phyloP scores from a whole-genome alignment of 2,797 vertebrate species.

The Enteromius argenteus region DNA sequence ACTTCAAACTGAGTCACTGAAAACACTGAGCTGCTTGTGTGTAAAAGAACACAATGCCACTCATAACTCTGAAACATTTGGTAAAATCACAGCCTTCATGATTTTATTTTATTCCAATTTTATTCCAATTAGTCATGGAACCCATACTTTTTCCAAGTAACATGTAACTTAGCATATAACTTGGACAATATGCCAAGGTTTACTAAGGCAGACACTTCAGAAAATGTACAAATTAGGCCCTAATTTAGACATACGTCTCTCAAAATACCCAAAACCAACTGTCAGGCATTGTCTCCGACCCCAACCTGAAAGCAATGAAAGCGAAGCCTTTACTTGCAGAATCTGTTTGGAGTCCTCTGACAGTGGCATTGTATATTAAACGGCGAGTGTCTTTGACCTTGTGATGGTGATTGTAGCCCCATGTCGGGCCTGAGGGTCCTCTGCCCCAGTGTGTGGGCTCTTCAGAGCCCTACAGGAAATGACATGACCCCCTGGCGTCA shows the following conservation, averaged over 20 bases:
- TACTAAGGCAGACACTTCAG: background rate
- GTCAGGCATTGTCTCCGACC: conserved; percentile 2
- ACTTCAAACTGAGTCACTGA: background rate
- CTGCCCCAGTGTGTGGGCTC: conserved; percentile 54
- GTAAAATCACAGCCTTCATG: background rate
- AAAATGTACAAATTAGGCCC: background rate
- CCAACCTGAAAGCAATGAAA: background rate
- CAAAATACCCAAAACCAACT: conserved; percentile 3
- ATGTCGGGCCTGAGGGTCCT: conserved; percentile 29
- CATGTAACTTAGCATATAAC: background rate
- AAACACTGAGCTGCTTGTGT: background rate
- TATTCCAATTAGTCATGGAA: background rate
- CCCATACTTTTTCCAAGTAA: background rate
- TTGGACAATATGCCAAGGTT: background rate
- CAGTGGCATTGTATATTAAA: conserved; percentile 43
- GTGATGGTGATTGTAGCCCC: conserved; percentile 46
- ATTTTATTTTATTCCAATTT: background rate
- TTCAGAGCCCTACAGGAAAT: conserved; percentile 75
- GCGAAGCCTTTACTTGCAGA: conserved; percentile 16
- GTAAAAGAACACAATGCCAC: background rate
- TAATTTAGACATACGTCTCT: background rate
- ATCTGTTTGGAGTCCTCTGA: conserved; percentile 16
- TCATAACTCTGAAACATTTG: background rate
- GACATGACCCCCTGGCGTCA: conserved; percentile 79
- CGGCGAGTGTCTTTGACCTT: conserved; percentile 45